phyloP scores from a whole-genome alignment of 1,140 invertebrate genomes.

The Thaumetopoea pityocampa region DNA sequence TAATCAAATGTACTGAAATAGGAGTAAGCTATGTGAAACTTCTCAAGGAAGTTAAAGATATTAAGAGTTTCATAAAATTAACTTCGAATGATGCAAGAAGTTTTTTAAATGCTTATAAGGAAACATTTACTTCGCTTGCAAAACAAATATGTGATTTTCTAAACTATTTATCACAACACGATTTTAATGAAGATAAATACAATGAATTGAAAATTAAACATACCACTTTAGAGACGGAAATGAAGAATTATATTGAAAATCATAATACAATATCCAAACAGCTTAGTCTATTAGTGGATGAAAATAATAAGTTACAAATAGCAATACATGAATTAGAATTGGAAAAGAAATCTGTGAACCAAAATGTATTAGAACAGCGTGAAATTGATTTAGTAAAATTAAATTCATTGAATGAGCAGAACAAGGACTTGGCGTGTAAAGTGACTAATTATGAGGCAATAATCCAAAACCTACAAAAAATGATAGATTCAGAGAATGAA shows the following conservation, averaged over 20 bases:
- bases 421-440: too few species aligned
- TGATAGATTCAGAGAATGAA: too few species aligned
- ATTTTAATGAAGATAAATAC: slow-evolving; percentile 18
- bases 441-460: too few species aligned
- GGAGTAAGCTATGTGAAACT: slow-evolving; percentile 20
- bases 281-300: slow-evolving; percentile 24
- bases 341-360: slow-evolving; percentile 23
- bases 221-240: slow-evolving; percentile 28
- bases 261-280: slow-evolving; percentile 21
- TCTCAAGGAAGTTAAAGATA: slow-evolving; percentile 14
- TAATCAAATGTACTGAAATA: slow-evolving; percentile 22
- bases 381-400: slow-evolving; percentile 18
- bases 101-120: slow-evolving; percentile 19
- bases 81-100: slow-evolving; percentile 11
- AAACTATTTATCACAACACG: slow-evolving; percentile 18
- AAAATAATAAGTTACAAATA: slow-evolving; percentile 31
- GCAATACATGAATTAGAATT: slow-evolving; percentile 21
- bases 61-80: slow-evolving; percentile 5
- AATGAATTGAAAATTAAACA: slow-evolving; percentile 33
- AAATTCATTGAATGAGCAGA: slow-evolving; percentile 31
- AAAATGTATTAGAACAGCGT: slow-evolving; percentile 16
- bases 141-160: slow-evolving; percentile 28
- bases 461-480: too few species aligned
- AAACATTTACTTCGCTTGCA: slow-evolving; percentile 12
- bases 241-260: slow-evolving; percentile 23